Conservation (phyloP, 2,797 vertebrate genomes). For the Sebastes elongatus region DNA sequence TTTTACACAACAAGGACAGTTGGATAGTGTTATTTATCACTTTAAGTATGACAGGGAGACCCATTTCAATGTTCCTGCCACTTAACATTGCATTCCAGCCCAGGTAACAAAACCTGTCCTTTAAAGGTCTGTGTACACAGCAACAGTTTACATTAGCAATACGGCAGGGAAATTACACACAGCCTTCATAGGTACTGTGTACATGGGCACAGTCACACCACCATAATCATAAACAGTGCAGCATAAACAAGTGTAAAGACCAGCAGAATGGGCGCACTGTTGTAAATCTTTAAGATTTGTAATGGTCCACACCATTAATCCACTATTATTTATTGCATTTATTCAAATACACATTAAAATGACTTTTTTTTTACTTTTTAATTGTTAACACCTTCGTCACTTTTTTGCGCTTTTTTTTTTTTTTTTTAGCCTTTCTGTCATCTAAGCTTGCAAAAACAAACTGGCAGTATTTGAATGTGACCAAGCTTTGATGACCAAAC, state of each 20-base stretch:
- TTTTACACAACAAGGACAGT: neutral
- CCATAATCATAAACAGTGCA: neutral
- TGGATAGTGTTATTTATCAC: no score
- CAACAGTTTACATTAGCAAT: slow-evolving; percentile 16
- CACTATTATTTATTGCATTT: neutral
- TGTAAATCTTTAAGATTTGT: neutral
- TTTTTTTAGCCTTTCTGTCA: neutral
- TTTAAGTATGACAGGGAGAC: neutral
- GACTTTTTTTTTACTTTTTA: neutral
- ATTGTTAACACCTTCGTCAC: neutral
- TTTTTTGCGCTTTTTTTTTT: neutral
- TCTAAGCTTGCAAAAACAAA: neutral
- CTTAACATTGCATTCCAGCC: neutral
- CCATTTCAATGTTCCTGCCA: neutral
- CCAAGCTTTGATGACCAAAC: neutral
- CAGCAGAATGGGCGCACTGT: neutral
- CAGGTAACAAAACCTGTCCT: neutral
- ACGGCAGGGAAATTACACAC: slow-evolving; percentile 15
- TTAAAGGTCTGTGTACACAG: slow-evolving; percentile 9
- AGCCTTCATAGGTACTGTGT: neutral
- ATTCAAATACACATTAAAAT: neutral
- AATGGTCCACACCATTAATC: fast-evolving
- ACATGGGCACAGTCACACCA: neutral
- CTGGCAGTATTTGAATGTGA: neutral
- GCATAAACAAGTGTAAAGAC: neutral